phyloP scores from a whole-genome alignment of 2,797 vertebrate species.

The Acanthornis magna region DNA sequence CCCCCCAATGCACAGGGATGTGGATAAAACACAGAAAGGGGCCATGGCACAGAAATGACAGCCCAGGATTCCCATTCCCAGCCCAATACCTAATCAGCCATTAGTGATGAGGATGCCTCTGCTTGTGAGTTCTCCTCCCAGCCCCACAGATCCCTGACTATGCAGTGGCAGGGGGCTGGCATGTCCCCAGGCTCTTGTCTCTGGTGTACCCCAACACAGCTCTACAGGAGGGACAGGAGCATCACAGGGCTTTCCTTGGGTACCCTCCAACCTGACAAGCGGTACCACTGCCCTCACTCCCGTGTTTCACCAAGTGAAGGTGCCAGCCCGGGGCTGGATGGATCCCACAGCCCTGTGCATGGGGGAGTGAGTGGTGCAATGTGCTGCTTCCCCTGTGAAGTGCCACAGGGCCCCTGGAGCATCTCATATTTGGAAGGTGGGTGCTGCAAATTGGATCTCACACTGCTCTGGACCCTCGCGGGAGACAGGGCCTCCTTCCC shows the following conservation, averaged over 20 bases:
- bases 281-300: neutral
- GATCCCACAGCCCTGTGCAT: neutral
- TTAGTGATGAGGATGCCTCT: neutral
- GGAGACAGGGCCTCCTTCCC: fast-evolving
- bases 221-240: neutral
- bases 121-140: neutral
- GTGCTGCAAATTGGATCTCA: neutral
- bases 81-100: neutral
- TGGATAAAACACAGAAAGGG: neutral
- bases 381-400: neutral
- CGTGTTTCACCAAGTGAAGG: neutral
- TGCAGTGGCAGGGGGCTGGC: neutral
- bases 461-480: neutral
- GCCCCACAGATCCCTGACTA: neutral
- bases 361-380: fast-evolving
- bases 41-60: fast-evolving
- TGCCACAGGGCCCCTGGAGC: neutral
- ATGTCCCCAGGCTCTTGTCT: neutral
- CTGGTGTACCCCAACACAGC: neutral
- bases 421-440: neutral
- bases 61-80: neutral
- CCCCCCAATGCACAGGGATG: fast-evolving
- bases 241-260: neutral
- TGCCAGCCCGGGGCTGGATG: neutral
- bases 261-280: neutral